phyloP scores from a whole-genome alignment of 2,797 vertebrate species.

The Strix occidentalis region DNA sequence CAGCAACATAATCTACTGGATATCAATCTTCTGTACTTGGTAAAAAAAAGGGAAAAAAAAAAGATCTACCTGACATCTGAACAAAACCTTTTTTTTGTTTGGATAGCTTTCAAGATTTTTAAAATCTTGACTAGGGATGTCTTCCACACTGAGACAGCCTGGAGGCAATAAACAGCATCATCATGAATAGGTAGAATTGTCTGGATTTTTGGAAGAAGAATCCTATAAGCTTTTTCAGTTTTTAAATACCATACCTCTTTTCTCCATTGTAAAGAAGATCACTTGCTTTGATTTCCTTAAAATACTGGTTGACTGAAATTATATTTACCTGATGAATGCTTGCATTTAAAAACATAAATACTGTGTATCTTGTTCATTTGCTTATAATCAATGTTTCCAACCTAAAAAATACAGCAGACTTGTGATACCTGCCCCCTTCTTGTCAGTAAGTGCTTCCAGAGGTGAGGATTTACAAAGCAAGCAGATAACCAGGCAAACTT shows the following conservation, averaged over 20 bases:
- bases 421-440: not conserved
- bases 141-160: not conserved
- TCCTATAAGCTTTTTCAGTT: not conserved
- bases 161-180: not conserved
- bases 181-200: not conserved
- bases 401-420: not conserved
- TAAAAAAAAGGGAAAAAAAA: not conserved
- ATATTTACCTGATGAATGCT: not conserved
- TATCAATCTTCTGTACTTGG: constrained; percentile 29
- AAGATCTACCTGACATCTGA: constrained; percentile 25
- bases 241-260: not conserved
- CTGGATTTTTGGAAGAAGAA: not conserved
- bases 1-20: constrained; percentile 24
- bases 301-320: not conserved
- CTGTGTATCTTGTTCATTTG: not conserved
- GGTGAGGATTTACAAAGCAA: not conserved
- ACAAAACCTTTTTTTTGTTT: not conserved
- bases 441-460: not conserved
- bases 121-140: not conserved
- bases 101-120: constrained; percentile 30
- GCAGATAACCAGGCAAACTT: not conserved
- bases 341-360: not conserved
- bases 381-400: not conserved
- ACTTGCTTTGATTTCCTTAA: not conserved
- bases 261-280: not conserved